Conservation (phyloP, 2,888 invertebrate species). For the Cancer borealis region DNA sequence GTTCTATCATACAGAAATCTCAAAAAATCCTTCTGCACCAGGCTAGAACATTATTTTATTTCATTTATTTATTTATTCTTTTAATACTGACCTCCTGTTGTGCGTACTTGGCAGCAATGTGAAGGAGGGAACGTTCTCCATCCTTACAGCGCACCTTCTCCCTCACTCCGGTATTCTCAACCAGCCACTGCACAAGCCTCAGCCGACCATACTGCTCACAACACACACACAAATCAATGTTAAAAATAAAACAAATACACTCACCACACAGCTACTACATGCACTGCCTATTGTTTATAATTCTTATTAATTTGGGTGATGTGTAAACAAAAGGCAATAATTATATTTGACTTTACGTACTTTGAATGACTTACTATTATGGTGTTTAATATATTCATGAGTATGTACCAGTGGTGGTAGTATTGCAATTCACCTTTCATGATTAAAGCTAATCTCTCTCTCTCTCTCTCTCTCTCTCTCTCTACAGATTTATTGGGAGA, state of each 20-base stretch:
- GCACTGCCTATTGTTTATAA: no score
- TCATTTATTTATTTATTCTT: no score
- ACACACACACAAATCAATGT: constrained; percentile 57
- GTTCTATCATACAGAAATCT: no score
- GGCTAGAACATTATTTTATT: no score
- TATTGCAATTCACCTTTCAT: neutral
- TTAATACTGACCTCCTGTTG: constrained; percentile 78
- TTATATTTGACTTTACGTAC: no score
- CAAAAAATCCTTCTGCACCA: no score
- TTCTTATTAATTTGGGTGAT: no score
- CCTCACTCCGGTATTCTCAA: constrained; percentile 79
- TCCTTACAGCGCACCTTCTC: constrained; percentile 79
- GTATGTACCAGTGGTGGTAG: neutral
- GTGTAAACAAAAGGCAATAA: no score
- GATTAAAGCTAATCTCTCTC: neutral
- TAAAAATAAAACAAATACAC: neutral
- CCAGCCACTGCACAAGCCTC: constrained; percentile 80
- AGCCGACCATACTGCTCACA: constrained; percentile 79
- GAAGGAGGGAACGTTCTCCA: constrained; percentile 79
- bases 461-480: neutral
- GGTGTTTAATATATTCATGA: neutral
- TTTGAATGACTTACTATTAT: no score
- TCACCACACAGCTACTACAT: neutral
- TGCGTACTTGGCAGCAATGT: constrained; percentile 80
- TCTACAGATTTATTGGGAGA: no score